Percentiles rank a stretch among this genome's conserved stretches.
phyloP scores from a whole-genome alignment of 2,797 vertebrate genomes.

The Trachurus trachurus region DNA sequence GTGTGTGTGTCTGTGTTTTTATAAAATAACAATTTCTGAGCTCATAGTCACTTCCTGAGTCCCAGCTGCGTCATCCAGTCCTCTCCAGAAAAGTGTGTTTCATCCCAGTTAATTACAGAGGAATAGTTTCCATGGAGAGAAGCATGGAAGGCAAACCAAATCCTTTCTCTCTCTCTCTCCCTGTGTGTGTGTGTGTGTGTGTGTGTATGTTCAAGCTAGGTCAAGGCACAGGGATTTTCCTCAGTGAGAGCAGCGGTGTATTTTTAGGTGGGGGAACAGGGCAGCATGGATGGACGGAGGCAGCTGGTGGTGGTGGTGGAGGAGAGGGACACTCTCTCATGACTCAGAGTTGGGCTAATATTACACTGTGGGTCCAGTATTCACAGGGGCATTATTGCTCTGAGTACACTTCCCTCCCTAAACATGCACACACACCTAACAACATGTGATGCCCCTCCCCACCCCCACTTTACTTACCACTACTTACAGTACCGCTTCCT shows the following conservation, averaged over 20 bases:
- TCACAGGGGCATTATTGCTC: conserved; percentile 25
- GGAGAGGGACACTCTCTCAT: conserved; percentile 54
- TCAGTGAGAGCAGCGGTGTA: conserved; percentile 78
- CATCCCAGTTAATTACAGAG: conserved; percentile 44
- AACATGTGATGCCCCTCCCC: background rate
- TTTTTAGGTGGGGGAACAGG: conserved; percentile 77
- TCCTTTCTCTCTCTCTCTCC: background rate
- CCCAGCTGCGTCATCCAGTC: conserved; percentile 23
- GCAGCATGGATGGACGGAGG: conserved; percentile 80
- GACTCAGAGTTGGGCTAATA: conserved; percentile 78
- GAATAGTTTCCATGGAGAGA: conserved; percentile 66
- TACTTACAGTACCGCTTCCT: background rate
- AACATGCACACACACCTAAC: conserved; percentile 1
- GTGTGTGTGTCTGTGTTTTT: background rate
- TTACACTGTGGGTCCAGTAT: conserved; percentile 44
- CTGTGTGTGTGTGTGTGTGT: conserved; percentile 44
- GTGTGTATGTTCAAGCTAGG: conserved; percentile 43
- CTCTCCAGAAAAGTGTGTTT: conserved; percentile 39
- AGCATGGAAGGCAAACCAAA: conserved; percentile 25
- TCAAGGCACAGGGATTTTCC: conserved; percentile 81
- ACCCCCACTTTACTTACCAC: background rate
- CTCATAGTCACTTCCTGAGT: conserved; percentile 55
- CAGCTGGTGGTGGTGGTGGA: conserved; percentile 79
- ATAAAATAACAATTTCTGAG: background rate
- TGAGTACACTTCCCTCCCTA: conserved; percentile 3